These are phyloP conservation scores for Micromussa lordhowensis DNA, from an alignment of 92 coral and sea anemone genomes.

Conservation along the genomic window DNA sequence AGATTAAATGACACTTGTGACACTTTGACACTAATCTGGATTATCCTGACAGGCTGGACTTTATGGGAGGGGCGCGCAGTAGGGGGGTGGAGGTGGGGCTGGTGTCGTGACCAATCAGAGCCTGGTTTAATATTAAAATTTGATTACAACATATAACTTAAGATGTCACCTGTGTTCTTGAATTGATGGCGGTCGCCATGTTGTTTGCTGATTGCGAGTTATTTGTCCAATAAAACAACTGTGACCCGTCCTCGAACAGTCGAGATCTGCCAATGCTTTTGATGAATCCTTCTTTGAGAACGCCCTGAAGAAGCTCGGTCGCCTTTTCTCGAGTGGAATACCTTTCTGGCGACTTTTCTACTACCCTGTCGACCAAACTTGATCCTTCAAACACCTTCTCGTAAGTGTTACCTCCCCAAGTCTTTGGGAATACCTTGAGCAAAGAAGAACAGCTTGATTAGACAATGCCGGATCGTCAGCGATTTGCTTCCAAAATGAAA, in stretches of 20 bases:
- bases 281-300: constrained; percentile 55
- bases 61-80: not conserved
- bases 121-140: no score
- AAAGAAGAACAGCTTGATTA: not conserved
- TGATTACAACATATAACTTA: not conserved
- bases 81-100: no score
- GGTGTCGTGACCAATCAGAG: no score
- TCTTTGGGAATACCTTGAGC: constrained; percentile 66
- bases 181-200: constrained; percentile 34
- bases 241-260: constrained; percentile 73
- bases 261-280: constrained; percentile 66
- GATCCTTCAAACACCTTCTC: constrained; percentile 75
- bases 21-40: not conserved
- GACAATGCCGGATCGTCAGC: not conserved
- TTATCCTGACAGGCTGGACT: not conserved
- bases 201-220: not conserved
- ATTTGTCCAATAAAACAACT: constrained; percentile 67
- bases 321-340: constrained; percentile 60
- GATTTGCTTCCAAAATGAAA: not conserved
- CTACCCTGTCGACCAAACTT: constrained; percentile 50
- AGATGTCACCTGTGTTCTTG: constrained; percentile 29
- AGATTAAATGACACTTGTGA: no score
- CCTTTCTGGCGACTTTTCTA: constrained; percentile 39
- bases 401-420: constrained; percentile 78
- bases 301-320: constrained; percentile 59